Percentiles rank a stretch among this genome's conserved stretches.
Evolutionary conservation across 2,113 vertebrate species (phyloP).

Genomic region (Aspidoscelis tigris): DNA sequence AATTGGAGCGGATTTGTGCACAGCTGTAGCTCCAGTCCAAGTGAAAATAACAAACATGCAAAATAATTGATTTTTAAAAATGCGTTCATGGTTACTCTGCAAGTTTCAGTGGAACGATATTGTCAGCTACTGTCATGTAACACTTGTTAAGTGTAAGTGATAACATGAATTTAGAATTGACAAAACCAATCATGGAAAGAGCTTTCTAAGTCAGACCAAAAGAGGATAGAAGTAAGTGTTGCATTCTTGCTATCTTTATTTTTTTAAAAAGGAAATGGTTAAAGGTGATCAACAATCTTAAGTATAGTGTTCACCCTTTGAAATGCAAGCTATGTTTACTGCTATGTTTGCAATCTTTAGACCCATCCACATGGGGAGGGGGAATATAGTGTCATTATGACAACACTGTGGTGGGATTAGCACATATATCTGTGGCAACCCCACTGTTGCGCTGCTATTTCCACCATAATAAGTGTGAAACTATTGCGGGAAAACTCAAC

Average conservation of each 20-base stretch:
- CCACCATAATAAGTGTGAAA: too few species aligned
- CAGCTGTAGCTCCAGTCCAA: too few species aligned
- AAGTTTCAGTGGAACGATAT: too few species aligned
- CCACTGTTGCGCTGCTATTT: too few species aligned
- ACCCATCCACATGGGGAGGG: not conserved
- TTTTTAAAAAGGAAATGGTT: not conserved
- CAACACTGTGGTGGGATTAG: not conserved
- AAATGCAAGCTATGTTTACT: not conserved
- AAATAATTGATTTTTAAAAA: too few species aligned
- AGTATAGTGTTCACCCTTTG: not conserved
- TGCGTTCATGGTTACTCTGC: too few species aligned
- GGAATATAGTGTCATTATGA: too few species aligned
- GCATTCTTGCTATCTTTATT: not conserved
- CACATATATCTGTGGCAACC: too few species aligned
- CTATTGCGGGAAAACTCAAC: too few species aligned
- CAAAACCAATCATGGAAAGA: not conserved
- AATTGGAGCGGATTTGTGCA: too few species aligned
- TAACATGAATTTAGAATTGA: not conserved
- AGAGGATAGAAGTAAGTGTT: not conserved
- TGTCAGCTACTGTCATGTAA: not conserved
- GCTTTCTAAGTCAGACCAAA: not conserved
- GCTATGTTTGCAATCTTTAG: not conserved
- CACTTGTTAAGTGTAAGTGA: not conserved
- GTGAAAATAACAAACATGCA: too few species aligned
- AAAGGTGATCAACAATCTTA: not conserved